Percentiles rank a stretch among this genome's conserved stretches.
These are phyloP conservation scores for Prionace glauca DNA, from an alignment of 2,797 vertebrate species.

Conservation along the genomic window DNA sequence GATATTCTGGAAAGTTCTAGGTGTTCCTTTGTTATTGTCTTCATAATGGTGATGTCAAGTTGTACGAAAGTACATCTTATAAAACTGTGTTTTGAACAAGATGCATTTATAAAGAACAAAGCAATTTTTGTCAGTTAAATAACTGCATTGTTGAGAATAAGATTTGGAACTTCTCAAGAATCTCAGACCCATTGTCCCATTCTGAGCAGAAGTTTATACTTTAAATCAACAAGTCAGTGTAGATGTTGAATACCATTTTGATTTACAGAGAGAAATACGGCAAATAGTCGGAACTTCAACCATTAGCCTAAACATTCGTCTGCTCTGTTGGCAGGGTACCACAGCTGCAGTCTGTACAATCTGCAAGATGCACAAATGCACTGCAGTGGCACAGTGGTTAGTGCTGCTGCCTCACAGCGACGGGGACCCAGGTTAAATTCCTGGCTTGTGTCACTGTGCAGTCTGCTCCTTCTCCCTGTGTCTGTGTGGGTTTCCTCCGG, in stretches of 20 bases:
- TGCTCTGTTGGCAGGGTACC: background rate
- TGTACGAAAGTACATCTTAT: constrained; percentile 5
- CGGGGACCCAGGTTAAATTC: too few species aligned
- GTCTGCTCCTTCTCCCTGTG: too few species aligned
- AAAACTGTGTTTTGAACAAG: constrained; percentile 23
- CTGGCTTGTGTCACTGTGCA: too few species aligned
- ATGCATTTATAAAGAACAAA: background rate
- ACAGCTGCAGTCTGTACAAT: background rate
- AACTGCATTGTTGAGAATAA: background rate
- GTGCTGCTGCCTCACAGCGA: too few species aligned
- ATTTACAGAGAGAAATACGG: background rate
- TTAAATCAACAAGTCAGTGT: background rate
- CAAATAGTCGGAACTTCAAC: background rate
- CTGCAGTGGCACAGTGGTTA: too few species aligned
- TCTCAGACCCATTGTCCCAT: background rate
- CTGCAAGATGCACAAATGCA: background rate
- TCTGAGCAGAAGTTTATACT: background rate
- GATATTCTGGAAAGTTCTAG: constrained; percentile 31
- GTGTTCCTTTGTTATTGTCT: constrained; percentile 20
- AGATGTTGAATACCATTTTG: background rate
- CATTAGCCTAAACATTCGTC: background rate
- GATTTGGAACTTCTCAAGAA: constrained; percentile 24
- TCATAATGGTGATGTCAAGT: constrained; percentile 32
- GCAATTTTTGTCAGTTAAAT: constrained; percentile 24
- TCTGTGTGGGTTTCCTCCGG: too few species aligned